A percentile compares a stretch with the other conserved stretches of the same genome.
These are phyloP conservation scores for Ranitomeya imitator DNA, from an alignment of 2,113 vertebrate species.

Conservation along the genomic window DNA sequence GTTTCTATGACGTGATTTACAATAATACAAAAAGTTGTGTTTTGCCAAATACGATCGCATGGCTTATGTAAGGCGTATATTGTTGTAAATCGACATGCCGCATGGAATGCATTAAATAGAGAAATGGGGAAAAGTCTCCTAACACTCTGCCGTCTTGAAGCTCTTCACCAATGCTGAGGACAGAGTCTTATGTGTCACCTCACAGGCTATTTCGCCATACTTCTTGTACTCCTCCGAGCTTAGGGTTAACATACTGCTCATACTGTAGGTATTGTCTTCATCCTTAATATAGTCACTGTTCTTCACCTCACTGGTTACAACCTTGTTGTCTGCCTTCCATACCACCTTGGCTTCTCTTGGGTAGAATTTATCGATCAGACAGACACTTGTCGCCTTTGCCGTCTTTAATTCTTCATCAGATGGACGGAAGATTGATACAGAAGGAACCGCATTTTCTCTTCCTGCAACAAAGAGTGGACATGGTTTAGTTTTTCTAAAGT, in stretches of 20 bases:
- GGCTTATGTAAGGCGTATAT: background rate
- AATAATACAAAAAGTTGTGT: conserved; percentile 11
- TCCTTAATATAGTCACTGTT: conserved; percentile 25
- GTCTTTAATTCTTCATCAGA: accelerated
- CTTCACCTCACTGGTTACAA: accelerated
- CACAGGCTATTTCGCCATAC: accelerated
- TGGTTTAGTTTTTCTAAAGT: background rate
- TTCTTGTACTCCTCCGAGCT: accelerated
- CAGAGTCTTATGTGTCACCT: conserved; percentile 52
- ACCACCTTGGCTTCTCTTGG: accelerated
- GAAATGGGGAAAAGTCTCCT: conserved; percentile 21
- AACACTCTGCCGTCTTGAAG: conserved; percentile 45
- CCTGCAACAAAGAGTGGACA: conserved; percentile 47
- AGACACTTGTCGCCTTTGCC: conserved; percentile 38
- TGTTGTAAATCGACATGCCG: conserved; percentile 1
- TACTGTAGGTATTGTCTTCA: conserved; percentile 62
- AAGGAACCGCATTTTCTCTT: conserved; percentile 13
- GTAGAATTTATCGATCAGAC: conserved; percentile 56
- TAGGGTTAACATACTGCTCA: conserved; percentile 62
- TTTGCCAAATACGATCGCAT: background rate
- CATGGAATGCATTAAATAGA: conserved; percentile 43
- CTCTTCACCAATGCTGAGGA: accelerated
- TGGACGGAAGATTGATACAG: conserved; percentile 60
- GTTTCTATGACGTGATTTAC: background rate
- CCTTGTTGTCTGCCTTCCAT: conserved; percentile 59